A percentile compares a stretch with the other conserved stretches of the same genome.
Conservation (phyloP, 2,113 vertebrate genomes). For the human region DNA sequence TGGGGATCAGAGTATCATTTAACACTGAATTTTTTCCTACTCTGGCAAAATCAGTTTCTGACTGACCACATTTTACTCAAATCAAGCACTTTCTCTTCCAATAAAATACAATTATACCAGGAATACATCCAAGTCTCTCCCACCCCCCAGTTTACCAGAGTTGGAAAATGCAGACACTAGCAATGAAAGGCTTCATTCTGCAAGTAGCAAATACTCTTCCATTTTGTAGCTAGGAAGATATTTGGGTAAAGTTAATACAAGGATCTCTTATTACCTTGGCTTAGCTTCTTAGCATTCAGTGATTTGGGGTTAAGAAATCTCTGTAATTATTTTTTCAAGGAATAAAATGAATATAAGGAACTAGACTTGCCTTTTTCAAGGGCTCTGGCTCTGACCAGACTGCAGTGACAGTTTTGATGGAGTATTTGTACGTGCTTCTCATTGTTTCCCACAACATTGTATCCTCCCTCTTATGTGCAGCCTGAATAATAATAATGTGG, state of each 20-base stretch:
- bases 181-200: constrained; percentile 62
- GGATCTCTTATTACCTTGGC: constrained; percentile 38
- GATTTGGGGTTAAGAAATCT: constrained; percentile 47
- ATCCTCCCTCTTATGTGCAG: neutral
- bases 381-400: constrained; percentile 10
- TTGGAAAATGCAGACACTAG: constrained; percentile 46
- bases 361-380: constrained; percentile 5
- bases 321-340: constrained; percentile 51
- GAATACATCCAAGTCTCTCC: constrained; percentile 35
- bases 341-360: constrained; percentile 36
- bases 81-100: constrained; percentile 59
- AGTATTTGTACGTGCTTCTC: neutral
- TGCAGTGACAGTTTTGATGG: constrained; percentile 10
- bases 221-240: constrained; percentile 55
- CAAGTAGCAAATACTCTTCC: constrained; percentile 32
- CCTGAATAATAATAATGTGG: constrained; percentile 42
- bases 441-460: neutral
- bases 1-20: constrained; percentile 51
- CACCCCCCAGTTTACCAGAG: constrained; percentile 4
- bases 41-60: constrained; percentile 56
- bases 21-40: constrained; percentile 46
- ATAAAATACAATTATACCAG: constrained; percentile 49
- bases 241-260: constrained; percentile 33
- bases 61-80: constrained; percentile 57
- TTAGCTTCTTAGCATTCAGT: constrained; percentile 45